phyloP scores from a whole-genome alignment of 2,797 vertebrate genomes.

The Hoplostethus mediterraneus region DNA sequence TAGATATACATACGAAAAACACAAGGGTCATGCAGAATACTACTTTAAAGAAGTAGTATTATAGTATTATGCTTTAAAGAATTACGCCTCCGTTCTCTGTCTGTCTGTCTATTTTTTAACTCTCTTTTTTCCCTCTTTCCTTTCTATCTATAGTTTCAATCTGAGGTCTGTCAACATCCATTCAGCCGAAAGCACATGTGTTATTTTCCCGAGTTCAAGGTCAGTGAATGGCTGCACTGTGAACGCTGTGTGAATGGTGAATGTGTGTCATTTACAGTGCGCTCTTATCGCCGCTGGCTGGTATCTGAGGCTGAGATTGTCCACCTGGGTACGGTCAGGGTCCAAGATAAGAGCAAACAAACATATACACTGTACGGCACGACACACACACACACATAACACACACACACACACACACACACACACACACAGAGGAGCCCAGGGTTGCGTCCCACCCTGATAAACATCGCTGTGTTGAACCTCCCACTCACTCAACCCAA shows the following conservation, averaged over 20 bases:
- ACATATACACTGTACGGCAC: conserved; percentile 23
- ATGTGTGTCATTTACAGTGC: conserved; percentile 60
- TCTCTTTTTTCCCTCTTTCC: neutral
- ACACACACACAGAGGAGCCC: conserved; percentile 7
- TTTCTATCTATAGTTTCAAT: conserved; percentile 8
- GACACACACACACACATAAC: conserved; percentile 22
- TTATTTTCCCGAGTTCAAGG: conserved; percentile 8
- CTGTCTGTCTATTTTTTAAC: no score
- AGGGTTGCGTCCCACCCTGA: conserved; percentile 56
- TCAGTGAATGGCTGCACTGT: neutral
- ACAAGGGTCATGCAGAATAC: no score
- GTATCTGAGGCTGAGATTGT: conserved; percentile 38
- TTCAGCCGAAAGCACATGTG: neutral
- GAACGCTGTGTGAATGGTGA: conserved; percentile 48
- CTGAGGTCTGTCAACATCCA: conserved; percentile 17
- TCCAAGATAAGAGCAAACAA: conserved; percentile 54
- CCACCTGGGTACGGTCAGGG: conserved; percentile 39
- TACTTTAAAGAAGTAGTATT: no score
- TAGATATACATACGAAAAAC: no score
- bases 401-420: conserved; percentile 10
- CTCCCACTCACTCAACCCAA: conserved; percentile 22
- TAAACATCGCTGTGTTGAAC: conserved; percentile 56
- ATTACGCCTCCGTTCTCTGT: no score
- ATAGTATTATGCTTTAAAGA: no score
- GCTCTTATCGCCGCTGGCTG: neutral